phyloP scores from a whole-genome alignment of 2,797 vertebrate genomes.

The Chiropotes sagulatus region DNA sequence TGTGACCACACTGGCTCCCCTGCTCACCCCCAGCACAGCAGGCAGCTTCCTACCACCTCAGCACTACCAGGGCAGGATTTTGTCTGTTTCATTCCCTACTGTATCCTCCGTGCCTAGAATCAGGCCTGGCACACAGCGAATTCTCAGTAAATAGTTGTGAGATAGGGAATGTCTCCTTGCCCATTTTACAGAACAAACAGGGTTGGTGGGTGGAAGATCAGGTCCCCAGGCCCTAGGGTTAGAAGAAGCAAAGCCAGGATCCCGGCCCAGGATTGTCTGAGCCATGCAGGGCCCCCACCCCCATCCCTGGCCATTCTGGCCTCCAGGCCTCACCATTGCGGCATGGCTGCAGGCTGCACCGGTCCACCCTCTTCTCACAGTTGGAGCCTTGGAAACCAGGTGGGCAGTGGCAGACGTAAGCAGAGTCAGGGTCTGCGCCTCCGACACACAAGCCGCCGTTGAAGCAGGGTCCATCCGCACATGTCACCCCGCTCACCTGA shows the following conservation, averaged over 20 bases:
- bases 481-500: slow-evolving; percentile 90
- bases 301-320: not conserved
- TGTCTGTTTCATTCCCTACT: not conserved
- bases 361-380: slow-evolving; percentile 92
- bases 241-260: not conserved
- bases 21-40: no score
- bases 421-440: slow-evolving; percentile 75
- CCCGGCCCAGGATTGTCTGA: not conserved
- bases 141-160: not conserved
- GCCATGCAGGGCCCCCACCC: accelerated
- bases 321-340: slow-evolving; percentile 68
- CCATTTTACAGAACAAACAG: not conserved
- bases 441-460: slow-evolving; percentile 90
- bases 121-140: not conserved
- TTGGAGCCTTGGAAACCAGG: slow-evolving; percentile 91
- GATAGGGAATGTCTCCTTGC: not conserved
- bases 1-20: not conserved
- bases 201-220: not conserved
- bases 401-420: slow-evolving; percentile 90
- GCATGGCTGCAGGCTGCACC: slow-evolving; percentile 87
- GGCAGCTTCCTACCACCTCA: not conserved
- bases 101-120: not conserved
- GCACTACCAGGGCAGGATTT: not conserved
- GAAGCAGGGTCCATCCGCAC: slow-evolving; percentile 92
- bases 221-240: not conserved